Evolutionary conservation across 1,140 invertebrate genomes (phyloP).

Genomic region (Chymomyza costata): DNA sequence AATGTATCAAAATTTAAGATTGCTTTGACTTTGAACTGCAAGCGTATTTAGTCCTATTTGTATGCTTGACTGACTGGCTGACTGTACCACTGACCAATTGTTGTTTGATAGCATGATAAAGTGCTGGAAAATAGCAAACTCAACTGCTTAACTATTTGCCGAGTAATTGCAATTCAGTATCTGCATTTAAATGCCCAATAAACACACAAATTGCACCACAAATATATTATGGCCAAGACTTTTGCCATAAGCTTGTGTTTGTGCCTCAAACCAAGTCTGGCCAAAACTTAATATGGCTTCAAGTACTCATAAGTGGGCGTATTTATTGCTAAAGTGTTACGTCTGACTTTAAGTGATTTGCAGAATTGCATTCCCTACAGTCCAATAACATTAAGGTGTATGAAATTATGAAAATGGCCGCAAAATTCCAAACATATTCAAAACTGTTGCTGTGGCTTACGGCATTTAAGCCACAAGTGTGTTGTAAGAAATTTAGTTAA

Average conservation of each 20-base stretch:
- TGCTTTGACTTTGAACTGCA: too few species aligned
- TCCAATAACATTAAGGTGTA: constrained; percentile 55
- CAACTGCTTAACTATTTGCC: constrained; percentile 44
- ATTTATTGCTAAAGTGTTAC: constrained; percentile 8
- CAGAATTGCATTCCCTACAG: constrained; percentile 41
- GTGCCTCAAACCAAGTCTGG: constrained; percentile 51
- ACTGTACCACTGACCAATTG: too few species aligned
- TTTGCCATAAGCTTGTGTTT: constrained; percentile 31
- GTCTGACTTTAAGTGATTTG: not conserved
- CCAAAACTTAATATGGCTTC: constrained; percentile 17
- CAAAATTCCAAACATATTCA: constrained; percentile 25
- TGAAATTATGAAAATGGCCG: constrained; percentile 67
- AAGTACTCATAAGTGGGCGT: too few species aligned
- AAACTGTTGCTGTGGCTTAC: constrained; percentile 44
- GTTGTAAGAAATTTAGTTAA: constrained; percentile 49
- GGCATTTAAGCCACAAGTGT: constrained; percentile 58
- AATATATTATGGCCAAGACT: too few species aligned
- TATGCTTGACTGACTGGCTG: too few species aligned
- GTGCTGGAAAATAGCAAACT: too few species aligned
- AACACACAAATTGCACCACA: constrained; percentile 13
- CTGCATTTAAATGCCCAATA: constrained; percentile 25
- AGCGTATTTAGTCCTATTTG: too few species aligned
- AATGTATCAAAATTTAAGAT: too few species aligned
- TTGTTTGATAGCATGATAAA: too few species aligned
- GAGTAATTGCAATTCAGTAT: constrained; percentile 51